Evolutionary conservation across 2,113 vertebrate species (phyloP).

Genomic region (Zosterops borbonicus): DNA sequence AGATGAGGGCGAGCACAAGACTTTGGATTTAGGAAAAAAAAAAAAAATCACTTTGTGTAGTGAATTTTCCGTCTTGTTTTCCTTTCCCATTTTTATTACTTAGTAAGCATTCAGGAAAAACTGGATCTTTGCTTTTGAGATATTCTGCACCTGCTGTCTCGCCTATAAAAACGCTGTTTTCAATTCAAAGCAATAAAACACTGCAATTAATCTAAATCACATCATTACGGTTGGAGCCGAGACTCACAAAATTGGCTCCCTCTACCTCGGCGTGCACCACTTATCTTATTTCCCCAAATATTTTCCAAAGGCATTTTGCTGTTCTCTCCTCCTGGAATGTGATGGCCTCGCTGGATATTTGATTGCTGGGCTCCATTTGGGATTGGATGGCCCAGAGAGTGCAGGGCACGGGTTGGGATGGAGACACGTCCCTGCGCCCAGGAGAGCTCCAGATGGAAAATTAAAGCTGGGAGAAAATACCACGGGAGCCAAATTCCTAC

Average conservation of each 20-base stretch:
- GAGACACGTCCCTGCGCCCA: accelerated
- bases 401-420: not conserved
- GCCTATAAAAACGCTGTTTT: conserved; percentile 70
- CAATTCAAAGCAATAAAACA: conserved; percentile 69
- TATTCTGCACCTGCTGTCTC: conserved; percentile 67
- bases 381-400: not conserved
- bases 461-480: not conserved
- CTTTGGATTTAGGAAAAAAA: not conserved
- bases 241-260: conserved; percentile 16
- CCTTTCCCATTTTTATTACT: conserved; percentile 57
- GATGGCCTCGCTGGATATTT: not conserved
- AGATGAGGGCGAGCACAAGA: not conserved
- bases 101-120: conserved; percentile 44
- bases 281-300: conserved; percentile 9
- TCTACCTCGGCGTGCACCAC: not conserved
- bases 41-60: conserved; percentile 11
- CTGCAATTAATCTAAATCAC: conserved; percentile 68
- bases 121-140: conserved; percentile 61
- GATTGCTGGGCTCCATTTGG: not conserved
- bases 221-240: conserved; percentile 48
- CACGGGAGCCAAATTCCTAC: accelerated
- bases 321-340: not conserved
- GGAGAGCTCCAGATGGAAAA: not conserved
- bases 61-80: conserved; percentile 36
- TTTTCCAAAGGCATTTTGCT: not conserved